Conservation (phyloP, 2,888 invertebrate genomes). For the Molanna angustata region DNA sequence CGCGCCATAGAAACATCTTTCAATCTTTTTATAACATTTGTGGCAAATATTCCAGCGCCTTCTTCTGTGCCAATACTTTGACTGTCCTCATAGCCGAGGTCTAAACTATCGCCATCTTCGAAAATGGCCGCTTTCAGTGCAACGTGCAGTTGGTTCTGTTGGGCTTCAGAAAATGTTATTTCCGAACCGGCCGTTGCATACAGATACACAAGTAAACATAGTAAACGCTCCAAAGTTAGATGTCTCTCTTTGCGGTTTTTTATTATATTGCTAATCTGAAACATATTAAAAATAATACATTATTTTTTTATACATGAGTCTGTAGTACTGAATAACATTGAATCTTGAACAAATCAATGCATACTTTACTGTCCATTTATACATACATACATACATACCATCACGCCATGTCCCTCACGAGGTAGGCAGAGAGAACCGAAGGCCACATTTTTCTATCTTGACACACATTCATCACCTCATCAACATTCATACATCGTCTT, state of each 20-base stretch:
- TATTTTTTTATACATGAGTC: not conserved
- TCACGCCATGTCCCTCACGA: no score
- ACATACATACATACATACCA: no score
- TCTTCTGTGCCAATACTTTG: conserved; percentile 40
- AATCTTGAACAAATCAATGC: no score
- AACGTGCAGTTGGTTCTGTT: conserved; percentile 50
- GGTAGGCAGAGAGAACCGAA: no score
- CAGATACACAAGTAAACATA: conserved; percentile 58
- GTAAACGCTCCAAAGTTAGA: conserved; percentile 55
- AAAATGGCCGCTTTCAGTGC: conserved; percentile 56
- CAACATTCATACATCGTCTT: no score
- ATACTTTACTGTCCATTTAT: no score
- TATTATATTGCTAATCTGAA: conserved; percentile 56
- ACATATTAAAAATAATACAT: conserved; percentile 35
- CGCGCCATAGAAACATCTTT: conserved; percentile 48
- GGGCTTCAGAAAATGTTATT: conserved; percentile 51
- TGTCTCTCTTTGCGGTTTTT: conserved; percentile 53
- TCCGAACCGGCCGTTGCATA: conserved; percentile 62
- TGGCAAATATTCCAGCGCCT: conserved; percentile 41
- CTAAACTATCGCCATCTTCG: conserved; percentile 51
- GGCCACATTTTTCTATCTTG: no score
- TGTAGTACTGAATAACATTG: no score
- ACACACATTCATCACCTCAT: no score
- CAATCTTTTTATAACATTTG: conserved; percentile 40
- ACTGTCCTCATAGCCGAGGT: conserved; percentile 34